Conservation (phyloP, 37 sponge, comb jelly and placozoan genomes). For the Cliona cf. orientalis region DNA sequence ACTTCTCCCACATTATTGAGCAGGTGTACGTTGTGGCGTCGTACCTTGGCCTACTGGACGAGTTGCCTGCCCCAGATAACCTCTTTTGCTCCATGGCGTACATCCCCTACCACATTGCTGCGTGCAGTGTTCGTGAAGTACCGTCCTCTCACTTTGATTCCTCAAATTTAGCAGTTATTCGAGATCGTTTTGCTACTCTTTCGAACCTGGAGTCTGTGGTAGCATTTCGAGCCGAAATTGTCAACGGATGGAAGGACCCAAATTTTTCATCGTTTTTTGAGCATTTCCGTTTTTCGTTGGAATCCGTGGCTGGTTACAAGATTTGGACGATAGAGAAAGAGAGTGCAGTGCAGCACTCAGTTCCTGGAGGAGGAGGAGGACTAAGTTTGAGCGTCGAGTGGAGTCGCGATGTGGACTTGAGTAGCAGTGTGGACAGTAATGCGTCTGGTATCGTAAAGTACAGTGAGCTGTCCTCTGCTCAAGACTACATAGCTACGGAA, state of each 20-base stretch:
- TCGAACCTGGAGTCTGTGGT: conserved; percentile 6
- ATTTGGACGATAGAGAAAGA: too few species aligned
- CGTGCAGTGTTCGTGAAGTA: background rate
- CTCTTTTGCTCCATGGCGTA: conserved; percentile 35
- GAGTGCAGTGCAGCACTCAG: too few species aligned
- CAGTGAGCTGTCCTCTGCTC: conserved; percentile 13
- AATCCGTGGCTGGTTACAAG: too few species aligned
- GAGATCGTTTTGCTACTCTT: too few species aligned
- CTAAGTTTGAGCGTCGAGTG: too few species aligned
- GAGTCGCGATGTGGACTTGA: too few species aligned
- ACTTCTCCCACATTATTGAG: conserved; percentile 47
- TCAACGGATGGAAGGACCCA: background rate
- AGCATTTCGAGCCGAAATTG: conserved; percentile 5
- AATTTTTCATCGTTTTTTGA: background rate
- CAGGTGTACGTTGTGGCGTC: conserved; percentile 40
- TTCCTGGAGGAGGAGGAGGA: too few species aligned
- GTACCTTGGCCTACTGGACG: conserved; percentile 1
- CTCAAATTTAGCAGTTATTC: too few species aligned
- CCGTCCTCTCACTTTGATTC: background rate
- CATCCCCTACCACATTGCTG: conserved; percentile 27
- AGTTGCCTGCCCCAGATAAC: conserved; percentile 16
- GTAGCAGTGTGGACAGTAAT: too few species aligned
- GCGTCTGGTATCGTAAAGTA: background rate
- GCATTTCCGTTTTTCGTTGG: too few species aligned
- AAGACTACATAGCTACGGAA: conserved; percentile 7